phyloP scores from a whole-genome alignment of 1,140 invertebrate species.

The Monomorium pharaonis region DNA sequence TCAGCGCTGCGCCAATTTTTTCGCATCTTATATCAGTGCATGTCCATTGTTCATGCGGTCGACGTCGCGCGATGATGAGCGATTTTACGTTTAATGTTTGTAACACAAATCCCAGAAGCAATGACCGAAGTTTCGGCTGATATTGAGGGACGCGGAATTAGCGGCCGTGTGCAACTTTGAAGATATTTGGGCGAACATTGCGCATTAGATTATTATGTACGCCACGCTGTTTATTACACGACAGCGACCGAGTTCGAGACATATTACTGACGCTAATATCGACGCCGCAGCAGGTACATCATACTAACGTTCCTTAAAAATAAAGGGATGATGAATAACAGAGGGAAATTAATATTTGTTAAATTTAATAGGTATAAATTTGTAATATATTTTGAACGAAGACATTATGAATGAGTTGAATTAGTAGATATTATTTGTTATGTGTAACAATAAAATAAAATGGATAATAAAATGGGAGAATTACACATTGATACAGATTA shows the following conservation, averaged over 20 bases:
- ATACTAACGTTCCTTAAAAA: background rate
- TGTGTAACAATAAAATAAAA: background rate
- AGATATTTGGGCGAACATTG: slow-evolving; percentile 3
- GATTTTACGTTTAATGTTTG: slow-evolving; percentile 25
- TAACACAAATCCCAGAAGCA: slow-evolving; percentile 17
- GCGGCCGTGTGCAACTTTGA: slow-evolving; percentile 12
- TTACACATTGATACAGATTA: background rate
- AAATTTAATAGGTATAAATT: background rate
- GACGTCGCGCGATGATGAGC: slow-evolving; percentile 8
- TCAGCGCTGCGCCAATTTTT: background rate
- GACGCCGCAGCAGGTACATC: background rate
- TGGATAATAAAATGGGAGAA: background rate
- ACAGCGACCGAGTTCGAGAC: background rate
- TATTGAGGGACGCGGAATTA: slow-evolving; percentile 27
- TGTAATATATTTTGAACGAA: background rate
- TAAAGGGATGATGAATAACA: background rate
- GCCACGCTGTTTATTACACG: slow-evolving; percentile 20
- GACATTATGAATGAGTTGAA: background rate
- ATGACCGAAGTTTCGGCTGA: slow-evolving; percentile 29
- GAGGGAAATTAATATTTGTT: background rate
- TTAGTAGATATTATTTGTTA: background rate
- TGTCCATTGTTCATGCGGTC: slow-evolving; percentile 10
- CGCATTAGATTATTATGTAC: slow-evolving; percentile 15
- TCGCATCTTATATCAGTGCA: slow-evolving; percentile 18
- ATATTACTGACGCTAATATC: slow-evolving; percentile 18